These are phyloP conservation scores for Myripristis jacobus DNA, from an alignment of 2,797 vertebrate species.

Conservation along the genomic window DNA sequence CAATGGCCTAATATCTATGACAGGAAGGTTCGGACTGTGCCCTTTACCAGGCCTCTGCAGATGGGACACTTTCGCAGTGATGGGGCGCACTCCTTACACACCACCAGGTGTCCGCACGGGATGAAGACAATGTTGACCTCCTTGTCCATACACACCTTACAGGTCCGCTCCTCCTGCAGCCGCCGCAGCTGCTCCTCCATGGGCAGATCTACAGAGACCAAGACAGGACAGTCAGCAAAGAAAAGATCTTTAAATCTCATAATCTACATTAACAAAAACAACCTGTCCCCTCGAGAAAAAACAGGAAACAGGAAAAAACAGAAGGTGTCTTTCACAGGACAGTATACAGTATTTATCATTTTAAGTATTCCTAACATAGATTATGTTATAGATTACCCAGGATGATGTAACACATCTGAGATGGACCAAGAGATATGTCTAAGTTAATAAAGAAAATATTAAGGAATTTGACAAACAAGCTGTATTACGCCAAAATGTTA, in stretches of 20 bases:
- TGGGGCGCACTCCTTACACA: constrained; percentile 96
- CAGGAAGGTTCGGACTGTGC: constrained; percentile 96
- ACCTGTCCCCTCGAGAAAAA: too few species aligned
- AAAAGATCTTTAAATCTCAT: neutral
- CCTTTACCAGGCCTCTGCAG: constrained; percentile 96
- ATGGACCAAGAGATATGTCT: too few species aligned
- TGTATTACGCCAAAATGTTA: neutral
- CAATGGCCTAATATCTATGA: constrained; percentile 76
- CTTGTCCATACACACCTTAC: constrained; percentile 99
- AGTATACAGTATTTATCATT: too few species aligned
- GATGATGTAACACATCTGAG: too few species aligned
- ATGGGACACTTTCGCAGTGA: constrained; percentile 97
- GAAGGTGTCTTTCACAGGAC: too few species aligned
- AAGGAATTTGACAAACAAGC: too few species aligned
- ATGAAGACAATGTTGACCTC: constrained; percentile 99
- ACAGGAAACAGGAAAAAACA: too few species aligned
- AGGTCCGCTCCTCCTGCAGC: constrained; percentile 96
- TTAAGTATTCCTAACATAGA: too few species aligned
- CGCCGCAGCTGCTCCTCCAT: constrained; percentile 96
- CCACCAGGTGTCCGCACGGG: constrained; percentile 97
- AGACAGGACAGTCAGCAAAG: neutral
- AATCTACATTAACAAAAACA: neutral
- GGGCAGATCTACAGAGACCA: constrained; percentile 87
- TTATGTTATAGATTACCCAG: too few species aligned
- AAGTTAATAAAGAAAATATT: too few species aligned